Evolutionary conservation across 2,113 vertebrate species (phyloP).

Genomic region (Rhagologus leucostigma): DNA sequence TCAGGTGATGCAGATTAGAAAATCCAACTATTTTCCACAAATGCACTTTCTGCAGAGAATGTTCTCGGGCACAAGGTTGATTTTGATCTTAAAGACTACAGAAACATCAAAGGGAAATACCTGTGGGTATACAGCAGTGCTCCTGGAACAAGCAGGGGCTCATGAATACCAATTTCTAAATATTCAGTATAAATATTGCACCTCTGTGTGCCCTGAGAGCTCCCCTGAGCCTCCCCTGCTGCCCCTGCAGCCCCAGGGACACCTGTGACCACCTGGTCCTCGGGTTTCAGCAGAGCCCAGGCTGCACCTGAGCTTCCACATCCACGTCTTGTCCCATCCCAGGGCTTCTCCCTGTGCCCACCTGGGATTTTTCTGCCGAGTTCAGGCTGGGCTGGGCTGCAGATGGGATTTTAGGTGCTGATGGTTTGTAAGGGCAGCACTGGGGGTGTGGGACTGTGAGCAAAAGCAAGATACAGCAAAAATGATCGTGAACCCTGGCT

Average conservation of each 20-base stretch:
- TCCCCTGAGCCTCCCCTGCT: background rate
- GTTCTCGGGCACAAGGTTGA: background rate
- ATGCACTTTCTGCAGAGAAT: background rate
- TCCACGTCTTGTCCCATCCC: accelerated
- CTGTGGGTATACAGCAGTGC: background rate
- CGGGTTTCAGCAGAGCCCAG: background rate
- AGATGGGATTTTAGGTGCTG: background rate
- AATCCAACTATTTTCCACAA: background rate
- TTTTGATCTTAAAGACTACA: conserved; percentile 21
- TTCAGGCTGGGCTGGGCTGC: background rate
- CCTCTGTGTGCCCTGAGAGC: accelerated
- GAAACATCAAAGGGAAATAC: conserved; percentile 28
- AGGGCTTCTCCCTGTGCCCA: accelerated
- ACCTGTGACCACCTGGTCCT: accelerated
- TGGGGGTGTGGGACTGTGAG: background rate
- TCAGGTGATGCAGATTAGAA: background rate
- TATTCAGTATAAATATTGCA: background rate
- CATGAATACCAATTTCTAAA: background rate
- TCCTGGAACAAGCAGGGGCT: background rate
- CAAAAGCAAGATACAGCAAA: background rate
- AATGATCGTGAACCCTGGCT: background rate
- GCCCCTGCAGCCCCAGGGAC: background rate
- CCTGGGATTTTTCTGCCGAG: background rate
- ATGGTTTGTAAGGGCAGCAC: background rate
- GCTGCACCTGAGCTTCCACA: background rate